Evolutionary conservation across 2,888 invertebrate genomes (phyloP).

Genomic region (Xestia xanthographa): DNA sequence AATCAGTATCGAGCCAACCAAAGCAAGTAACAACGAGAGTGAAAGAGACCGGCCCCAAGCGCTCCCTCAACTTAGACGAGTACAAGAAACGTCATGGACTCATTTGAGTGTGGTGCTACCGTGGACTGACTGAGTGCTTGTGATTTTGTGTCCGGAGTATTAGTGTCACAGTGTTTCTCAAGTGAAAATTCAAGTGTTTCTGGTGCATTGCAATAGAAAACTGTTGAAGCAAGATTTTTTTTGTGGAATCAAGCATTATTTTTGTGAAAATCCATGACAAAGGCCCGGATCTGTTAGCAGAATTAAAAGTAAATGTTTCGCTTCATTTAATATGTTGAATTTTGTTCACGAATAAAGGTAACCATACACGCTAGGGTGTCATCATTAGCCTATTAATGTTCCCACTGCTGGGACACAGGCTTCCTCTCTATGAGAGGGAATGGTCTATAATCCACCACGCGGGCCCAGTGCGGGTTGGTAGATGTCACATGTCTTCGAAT

Average conservation of each 20-base stretch:
- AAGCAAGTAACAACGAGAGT: constrained; percentile 93
- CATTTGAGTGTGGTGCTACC: constrained; percentile 89
- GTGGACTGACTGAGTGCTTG: constrained; percentile 36
- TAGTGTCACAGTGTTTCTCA: constrained; percentile 18
- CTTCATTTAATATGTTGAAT: background rate
- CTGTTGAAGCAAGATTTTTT: too few relatives aligned
- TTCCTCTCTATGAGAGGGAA: too few relatives aligned
- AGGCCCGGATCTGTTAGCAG: background rate
- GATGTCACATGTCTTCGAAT: too few relatives aligned
- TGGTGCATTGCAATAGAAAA: background rate
- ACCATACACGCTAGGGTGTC: too few relatives aligned
- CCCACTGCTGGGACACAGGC: too few relatives aligned
- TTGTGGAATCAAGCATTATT: background rate
- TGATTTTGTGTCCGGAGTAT: constrained; percentile 47
- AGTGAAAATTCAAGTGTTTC: constrained; percentile 7
- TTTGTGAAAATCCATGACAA: background rate
- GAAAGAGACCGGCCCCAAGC: constrained; percentile 95
- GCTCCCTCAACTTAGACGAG: constrained; percentile 97
- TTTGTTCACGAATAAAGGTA: too few relatives aligned
- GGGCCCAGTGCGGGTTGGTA: too few relatives aligned
- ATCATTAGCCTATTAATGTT: too few relatives aligned
- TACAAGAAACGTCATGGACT: constrained; percentile 98
- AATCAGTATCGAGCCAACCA: constrained; percentile 93
- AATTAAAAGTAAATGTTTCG: background rate
- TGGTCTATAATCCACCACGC: too few relatives aligned